phyloP scores from a whole-genome alignment of 1,140 invertebrate genomes.

The Psix sp. region DNA sequence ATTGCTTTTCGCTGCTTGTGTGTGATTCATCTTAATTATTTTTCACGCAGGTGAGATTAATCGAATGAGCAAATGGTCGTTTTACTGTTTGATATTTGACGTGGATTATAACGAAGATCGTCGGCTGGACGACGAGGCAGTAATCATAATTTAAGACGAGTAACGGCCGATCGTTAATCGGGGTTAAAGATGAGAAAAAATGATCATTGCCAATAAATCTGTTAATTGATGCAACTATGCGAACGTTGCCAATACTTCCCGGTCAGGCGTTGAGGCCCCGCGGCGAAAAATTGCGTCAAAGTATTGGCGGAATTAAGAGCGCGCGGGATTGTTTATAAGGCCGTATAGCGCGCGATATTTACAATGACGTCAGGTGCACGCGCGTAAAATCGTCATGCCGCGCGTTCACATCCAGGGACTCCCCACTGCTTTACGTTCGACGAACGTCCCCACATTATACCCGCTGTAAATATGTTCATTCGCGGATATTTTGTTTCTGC shows the following conservation, averaged over 20 bases:
- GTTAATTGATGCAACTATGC: conserved; percentile 54
- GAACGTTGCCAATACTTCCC: conserved; percentile 49
- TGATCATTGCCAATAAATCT: conserved; percentile 53
- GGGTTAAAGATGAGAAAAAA: conserved; percentile 54
- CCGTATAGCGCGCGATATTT: conserved; percentile 72
- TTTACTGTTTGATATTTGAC: conserved; percentile 52
- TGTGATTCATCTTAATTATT: conserved; percentile 40
- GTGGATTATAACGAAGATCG: conserved; percentile 32
- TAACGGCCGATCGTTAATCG: conserved; percentile 56
- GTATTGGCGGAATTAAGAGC: conserved; percentile 63
- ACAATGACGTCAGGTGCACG: conserved; percentile 71
- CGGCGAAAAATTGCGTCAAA: conserved; percentile 24
- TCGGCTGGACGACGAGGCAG: conserved; percentile 41
- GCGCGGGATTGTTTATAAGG: conserved; percentile 69
- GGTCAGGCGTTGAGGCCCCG: conserved; percentile 25
- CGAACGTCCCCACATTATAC: conserved; percentile 65
- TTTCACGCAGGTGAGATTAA: conserved; percentile 37
- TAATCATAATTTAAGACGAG: conserved; percentile 55
- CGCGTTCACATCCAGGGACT: conserved; percentile 64
- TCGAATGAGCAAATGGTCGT: conserved; percentile 47
- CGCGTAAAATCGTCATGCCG: conserved; percentile 69
- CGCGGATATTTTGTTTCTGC: conserved; percentile 65
- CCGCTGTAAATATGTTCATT: conserved; percentile 67
- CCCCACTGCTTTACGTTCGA: conserved; percentile 72
- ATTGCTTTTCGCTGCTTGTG: conserved; percentile 13